Base-by-base conservation (phyloP, 2,113 vertebrate genomes). In the Hymenochirus boettgeri region DNA sequence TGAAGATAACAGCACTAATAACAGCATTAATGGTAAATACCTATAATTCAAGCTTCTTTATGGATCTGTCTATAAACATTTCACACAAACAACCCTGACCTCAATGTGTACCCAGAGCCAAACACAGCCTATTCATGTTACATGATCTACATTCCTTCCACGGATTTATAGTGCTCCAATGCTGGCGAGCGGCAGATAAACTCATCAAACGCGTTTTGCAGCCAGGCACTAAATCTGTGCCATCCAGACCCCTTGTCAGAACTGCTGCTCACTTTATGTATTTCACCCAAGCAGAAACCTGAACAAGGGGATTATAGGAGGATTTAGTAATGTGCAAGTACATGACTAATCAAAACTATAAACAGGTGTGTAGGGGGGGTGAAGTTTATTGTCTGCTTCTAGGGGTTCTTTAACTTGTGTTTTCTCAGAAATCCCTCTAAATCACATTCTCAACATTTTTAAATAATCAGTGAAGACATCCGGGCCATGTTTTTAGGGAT, bases 251-350 rank as follows among this genome's bases (percentile, higher is more conserved):
- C 9, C 11, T 55, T 55, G 52, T 55, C 31, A 55, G 52, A 55
- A n/a, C n/a, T 19, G 25, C 7, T 35, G 33, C 25, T 31, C 25
- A 31, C 26, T 18, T 17, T n/a, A 12, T 31, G 26, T 55, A 2
- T 55, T 25, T 31, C 17, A 52, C 50, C 24, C 50, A 52, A 52
- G 50, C 50, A 52, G 50, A 52, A 52, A 52, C 50, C 4, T 15
- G 15, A 55, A 19, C 52, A 55, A 27, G 52, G 31, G 52, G 52
- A 55, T 55, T 55, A 55, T 55, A 7, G 17, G 17, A 31, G 18
- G 26, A 31, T n/a, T 29, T 25, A 55, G 5, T 55, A 27, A 55
- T 29, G 52, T 55, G 52, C 26, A 29, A 55, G 23, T 55, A 27
- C 26, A 18, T 31, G 26, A 25, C 52, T 31, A 31, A 31, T 55